Conservation (phyloP, 2,797 vertebrate species). For the Spinibarbus caldwelli region DNA sequence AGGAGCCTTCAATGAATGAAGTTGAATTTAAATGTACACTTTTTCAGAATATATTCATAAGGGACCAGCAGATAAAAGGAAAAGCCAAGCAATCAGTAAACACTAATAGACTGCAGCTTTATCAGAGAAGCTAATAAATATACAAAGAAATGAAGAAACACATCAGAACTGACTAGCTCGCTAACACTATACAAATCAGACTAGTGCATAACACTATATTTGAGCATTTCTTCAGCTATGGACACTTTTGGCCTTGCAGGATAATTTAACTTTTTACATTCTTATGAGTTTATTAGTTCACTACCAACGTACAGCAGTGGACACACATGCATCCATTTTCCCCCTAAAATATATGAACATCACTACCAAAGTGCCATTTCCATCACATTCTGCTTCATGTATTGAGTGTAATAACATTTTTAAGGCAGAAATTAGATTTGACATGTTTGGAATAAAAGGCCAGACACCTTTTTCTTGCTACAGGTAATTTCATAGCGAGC, state of each 20-base stretch:
- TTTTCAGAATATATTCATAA: background rate
- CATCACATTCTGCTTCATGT: background rate
- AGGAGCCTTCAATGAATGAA: constrained; percentile 11
- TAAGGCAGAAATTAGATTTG: background rate
- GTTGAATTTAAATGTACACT: constrained; percentile 15
- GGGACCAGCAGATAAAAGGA: background rate
- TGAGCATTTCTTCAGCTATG: background rate
- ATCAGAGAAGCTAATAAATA: background rate
- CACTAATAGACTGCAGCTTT: constrained; percentile 6
- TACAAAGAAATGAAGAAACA: background rate
- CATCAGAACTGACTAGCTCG: background rate
- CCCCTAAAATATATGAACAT: background rate
- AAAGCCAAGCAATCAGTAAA: constrained; percentile 6
- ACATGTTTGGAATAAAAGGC: background rate
- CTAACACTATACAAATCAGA: background rate
- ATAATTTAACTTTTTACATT: background rate
- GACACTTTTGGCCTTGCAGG: background rate
- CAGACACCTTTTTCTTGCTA: background rate
- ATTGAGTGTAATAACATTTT: background rate
- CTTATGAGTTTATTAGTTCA: background rate
- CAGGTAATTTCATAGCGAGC: background rate
- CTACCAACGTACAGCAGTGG: background rate
- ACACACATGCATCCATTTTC: background rate
- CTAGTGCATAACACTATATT: background rate
- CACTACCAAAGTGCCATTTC: background rate